Conservation (phyloP, 2,888 invertebrate species). For the Nephrotoma appendiculata region DNA sequence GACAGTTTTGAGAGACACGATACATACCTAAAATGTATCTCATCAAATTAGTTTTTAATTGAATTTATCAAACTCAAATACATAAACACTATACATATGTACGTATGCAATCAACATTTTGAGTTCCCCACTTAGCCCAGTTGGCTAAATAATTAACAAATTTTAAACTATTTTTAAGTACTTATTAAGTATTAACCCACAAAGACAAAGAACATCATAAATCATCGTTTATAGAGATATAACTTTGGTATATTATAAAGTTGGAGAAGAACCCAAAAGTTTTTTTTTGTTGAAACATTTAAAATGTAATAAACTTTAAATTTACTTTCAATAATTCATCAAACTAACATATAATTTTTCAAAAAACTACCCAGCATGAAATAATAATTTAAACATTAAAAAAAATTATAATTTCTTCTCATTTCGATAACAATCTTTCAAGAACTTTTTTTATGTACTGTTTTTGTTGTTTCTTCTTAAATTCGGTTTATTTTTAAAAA, state of each 20-base stretch:
- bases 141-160: neutral
- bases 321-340: neutral
- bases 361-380: neutral
- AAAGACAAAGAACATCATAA: neutral
- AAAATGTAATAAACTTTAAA: neutral
- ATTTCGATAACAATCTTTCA: neutral
- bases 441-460: neutral
- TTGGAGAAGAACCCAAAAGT: neutral
- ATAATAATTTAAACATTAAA: neutral
- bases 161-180: neutral
- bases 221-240: neutral
- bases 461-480: neutral
- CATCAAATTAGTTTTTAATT: no score
- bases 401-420: neutral
- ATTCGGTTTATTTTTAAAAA: neutral
- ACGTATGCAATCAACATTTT: no score
- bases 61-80: no score
- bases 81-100: no score
- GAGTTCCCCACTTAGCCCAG: neutral
- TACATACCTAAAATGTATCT: no score
- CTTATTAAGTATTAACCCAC: neutral
- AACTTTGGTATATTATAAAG: no score
- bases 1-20: no score
- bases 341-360: neutral
- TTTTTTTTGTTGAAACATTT: neutral